Conservation (phyloP, 2,888 invertebrate genomes). For the Pyrochroa serraticornis region DNA sequence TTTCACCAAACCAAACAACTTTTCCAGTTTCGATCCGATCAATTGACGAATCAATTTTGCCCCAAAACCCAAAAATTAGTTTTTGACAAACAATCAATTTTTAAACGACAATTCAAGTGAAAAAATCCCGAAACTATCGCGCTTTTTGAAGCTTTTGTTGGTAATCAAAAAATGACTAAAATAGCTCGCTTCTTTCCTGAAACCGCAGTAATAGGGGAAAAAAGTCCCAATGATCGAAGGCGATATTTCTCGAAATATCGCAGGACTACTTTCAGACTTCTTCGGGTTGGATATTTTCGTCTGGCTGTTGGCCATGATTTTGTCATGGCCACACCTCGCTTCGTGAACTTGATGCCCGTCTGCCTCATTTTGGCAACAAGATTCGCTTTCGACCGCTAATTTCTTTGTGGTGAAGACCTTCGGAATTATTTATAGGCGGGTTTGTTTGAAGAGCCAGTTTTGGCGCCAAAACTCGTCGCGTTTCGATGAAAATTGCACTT, state of each 20-base stretch:
- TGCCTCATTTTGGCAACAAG: conserved; percentile 33
- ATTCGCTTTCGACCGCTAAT: neutral
- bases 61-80: no score
- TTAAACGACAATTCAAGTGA: no score
- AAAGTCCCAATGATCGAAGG: no score
- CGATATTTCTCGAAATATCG: no score
- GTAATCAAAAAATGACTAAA: neutral
- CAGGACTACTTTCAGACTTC: conserved; percentile 9
- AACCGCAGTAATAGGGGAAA: no score
- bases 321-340: conserved; percentile 46
- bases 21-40: no score
- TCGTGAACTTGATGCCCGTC: conserved; percentile 42
- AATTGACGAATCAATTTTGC: no score
- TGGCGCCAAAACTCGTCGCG: no score
- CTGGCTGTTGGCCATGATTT: conserved; percentile 51
- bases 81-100: no score
- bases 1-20: no score
- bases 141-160: no score
- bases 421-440: conserved; percentile 33
- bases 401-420: conserved; percentile 32
- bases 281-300: conserved; percentile 44
- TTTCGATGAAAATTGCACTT: no score
- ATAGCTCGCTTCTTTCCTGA: conserved; percentile 1
- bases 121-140: conserved; percentile 6
- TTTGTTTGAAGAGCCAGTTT: conserved; percentile 36